Evolutionary conservation across 2,888 invertebrate genomes (phyloP).

Genomic region (Leucophora obtusa): DNA sequence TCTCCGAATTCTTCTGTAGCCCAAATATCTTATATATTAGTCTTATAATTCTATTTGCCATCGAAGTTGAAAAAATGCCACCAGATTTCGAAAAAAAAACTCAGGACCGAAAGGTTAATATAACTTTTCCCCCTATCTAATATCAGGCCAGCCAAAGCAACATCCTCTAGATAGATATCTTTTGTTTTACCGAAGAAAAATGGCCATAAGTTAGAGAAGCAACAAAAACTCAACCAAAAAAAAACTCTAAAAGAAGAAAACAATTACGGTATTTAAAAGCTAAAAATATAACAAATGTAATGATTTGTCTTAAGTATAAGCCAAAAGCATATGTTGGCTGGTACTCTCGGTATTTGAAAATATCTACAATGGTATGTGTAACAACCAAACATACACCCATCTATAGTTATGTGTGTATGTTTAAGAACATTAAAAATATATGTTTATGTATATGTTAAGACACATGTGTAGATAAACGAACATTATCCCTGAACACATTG

Average conservation of each 20-base stretch:
- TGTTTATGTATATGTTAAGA: slow-evolving; percentile 49
- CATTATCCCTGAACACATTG: too few species aligned
- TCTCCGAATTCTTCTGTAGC: too few species aligned
- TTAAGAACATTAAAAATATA: slow-evolving; percentile 42
- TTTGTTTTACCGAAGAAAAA: slow-evolving; percentile 29
- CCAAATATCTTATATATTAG: too few species aligned
- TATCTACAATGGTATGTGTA: background rate
- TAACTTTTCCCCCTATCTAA: background rate
- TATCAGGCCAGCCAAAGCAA: background rate
- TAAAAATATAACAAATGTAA: slow-evolving; percentile 63
- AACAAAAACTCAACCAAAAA: background rate
- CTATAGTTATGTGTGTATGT: background rate
- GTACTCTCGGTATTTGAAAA: background rate
- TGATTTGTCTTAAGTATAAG: slow-evolving; percentile 62
- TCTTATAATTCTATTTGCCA: too few species aligned
- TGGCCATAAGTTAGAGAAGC: slow-evolving; percentile 44
- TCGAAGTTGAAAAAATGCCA: too few species aligned
- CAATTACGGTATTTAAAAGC: slow-evolving; percentile 63
- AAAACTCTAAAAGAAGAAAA: slow-evolving; percentile 41
- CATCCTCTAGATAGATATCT: slow-evolving; percentile 20
- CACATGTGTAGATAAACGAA: too few species aligned
- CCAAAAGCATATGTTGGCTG: slow-evolving; percentile 38
- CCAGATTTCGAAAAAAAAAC: too few species aligned
- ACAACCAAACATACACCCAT: background rate
- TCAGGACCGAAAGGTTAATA: too few species aligned